phyloP scores from a whole-genome alignment of 1,140 invertebrate genomes.

The Kradibia gibbosae region DNA sequence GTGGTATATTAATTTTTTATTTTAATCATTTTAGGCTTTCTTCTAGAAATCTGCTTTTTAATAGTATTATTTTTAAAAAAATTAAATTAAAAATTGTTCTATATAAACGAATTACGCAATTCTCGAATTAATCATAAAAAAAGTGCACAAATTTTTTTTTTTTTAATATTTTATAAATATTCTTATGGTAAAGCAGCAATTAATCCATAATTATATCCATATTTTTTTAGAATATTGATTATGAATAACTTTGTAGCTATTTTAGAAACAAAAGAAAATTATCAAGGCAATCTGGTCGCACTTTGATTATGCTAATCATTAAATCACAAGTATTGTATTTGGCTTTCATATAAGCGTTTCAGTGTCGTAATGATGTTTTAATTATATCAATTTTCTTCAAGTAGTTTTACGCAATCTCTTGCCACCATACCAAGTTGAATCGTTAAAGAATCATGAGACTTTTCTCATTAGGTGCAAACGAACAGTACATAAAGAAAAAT shows the following conservation, averaged over 20 bases:
- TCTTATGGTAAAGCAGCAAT: no score
- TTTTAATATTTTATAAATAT: no score
- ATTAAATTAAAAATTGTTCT: no score
- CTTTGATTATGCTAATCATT: not conserved
- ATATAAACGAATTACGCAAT: no score
- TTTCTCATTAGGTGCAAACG: not conserved
- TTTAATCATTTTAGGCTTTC: no score
- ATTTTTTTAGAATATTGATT: not conserved
- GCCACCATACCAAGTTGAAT: slow-evolving; percentile 24
- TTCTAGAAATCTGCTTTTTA: no score
- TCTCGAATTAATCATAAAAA: no score
- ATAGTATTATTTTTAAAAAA: no score
- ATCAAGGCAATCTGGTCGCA: not conserved
- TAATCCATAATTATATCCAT: no score
- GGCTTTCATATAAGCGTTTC: not conserved
- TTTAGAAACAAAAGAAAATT: not conserved
- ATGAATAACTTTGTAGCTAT: not conserved
- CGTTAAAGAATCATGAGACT: slow-evolving; percentile 22
- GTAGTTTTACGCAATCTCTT: slow-evolving; percentile 16
- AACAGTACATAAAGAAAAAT: slow-evolving; percentile 38
- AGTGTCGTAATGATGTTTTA: slow-evolving; percentile 41
- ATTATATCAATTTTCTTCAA: slow-evolving; percentile 29
- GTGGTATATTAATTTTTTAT: no score
- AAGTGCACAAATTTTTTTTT: no score
- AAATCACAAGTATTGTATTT: slow-evolving; percentile 18